Percentiles rank a stretch among this genome's conserved stretches.
Evolutionary conservation across 2,113 vertebrate genomes (phyloP).

Genomic region (Gyps fulvus): DNA sequence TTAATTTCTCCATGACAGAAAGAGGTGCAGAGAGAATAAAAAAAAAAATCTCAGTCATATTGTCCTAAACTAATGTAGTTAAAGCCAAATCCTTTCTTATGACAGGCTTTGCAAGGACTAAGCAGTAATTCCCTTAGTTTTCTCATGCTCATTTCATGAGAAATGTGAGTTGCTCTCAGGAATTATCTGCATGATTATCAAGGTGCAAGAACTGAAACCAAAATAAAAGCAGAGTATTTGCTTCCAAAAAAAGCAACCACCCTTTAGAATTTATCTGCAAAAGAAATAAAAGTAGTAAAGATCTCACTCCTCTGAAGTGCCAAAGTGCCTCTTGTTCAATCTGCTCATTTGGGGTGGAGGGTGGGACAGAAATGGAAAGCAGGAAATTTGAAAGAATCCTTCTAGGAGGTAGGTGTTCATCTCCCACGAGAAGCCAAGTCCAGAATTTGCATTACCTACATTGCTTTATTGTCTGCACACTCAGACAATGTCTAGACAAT

Average conservation of each 20-base stretch:
- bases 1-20: neutral
- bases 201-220: neutral
- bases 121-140: neutral
- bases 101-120: neutral
- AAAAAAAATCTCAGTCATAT: neutral
- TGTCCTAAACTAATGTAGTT: neutral
- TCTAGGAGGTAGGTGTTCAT: neutral
- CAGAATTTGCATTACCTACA: neutral
- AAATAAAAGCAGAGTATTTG: neutral
- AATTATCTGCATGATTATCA: neutral
- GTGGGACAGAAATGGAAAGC: neutral
- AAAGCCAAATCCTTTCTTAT: neutral
- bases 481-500: neutral
- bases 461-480: neutral
- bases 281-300: neutral
- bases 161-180: neutral
- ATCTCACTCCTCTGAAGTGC: neutral
- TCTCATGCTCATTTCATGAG: neutral
- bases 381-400: neutral
- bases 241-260: neutral
- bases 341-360: neutral
- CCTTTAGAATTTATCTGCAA: neutral
- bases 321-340: neutral
- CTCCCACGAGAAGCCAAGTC: neutral
- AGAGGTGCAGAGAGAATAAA: neutral